Conservation (phyloP, 1,140 invertebrate species). For the Rhagoletis zephyria region DNA sequence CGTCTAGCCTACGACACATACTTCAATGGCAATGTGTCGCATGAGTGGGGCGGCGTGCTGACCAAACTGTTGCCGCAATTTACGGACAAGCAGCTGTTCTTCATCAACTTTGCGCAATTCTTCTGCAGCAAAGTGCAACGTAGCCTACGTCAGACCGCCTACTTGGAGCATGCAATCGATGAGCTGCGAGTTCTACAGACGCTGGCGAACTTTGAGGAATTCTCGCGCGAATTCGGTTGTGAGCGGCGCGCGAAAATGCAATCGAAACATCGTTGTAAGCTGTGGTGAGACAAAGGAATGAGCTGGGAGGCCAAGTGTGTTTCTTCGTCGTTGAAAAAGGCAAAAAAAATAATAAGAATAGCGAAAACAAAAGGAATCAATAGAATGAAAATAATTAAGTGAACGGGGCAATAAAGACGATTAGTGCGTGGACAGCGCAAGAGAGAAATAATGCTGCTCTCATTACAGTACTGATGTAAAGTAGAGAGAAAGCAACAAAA, state of each 20-base stretch:
- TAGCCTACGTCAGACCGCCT: constrained; percentile 84
- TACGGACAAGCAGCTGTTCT: constrained; percentile 84
- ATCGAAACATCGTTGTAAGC: constrained; percentile 84
- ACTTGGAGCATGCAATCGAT: constrained; percentile 85
- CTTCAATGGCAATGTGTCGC: constrained; percentile 58
- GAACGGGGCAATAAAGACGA: not conserved
- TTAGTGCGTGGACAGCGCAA: too few relatives aligned
- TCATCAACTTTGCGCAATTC: constrained; percentile 87
- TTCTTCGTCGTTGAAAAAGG: not conserved
- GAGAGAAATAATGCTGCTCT: too few relatives aligned
- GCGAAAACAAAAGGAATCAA: not conserved
- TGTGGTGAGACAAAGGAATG: constrained; percentile 79
- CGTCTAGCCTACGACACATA: constrained; percentile 66
- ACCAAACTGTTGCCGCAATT: constrained; percentile 76
- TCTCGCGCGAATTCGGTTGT: constrained; percentile 83
- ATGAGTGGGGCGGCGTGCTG: not conserved
- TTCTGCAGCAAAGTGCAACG: constrained; percentile 90
- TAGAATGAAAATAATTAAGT: not conserved
- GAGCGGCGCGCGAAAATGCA: constrained; percentile 85
- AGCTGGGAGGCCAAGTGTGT: not conserved
- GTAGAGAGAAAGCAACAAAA: too few relatives aligned
- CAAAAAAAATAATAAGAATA: not conserved
- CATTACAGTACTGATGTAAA: too few relatives aligned
- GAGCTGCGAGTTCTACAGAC: constrained; percentile 85
- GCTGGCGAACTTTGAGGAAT: constrained; percentile 87